Percentiles rank a stretch among this genome's conserved stretches.
These are phyloP conservation scores for Dipus sagitta DNA, from an alignment of 2,797 vertebrate species.

Conservation along the genomic window DNA sequence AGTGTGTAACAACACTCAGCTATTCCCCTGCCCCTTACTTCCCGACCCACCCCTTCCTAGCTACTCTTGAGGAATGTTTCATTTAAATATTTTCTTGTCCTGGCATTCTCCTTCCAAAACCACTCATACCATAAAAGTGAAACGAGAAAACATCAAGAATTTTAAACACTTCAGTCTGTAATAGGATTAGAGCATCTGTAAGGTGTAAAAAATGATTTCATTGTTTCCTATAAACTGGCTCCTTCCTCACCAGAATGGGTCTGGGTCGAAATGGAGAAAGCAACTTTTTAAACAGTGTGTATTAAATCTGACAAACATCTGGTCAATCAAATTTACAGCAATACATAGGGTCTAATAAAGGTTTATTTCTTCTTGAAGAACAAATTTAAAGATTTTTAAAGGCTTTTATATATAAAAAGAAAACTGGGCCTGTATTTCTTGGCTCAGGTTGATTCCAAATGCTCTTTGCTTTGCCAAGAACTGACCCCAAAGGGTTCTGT, in stretches of 20 bases:
- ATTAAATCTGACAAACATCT: slow-evolving; percentile 88
- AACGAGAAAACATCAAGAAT: slow-evolving; percentile 79
- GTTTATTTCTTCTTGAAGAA: slow-evolving; percentile 88
- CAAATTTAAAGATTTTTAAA: slow-evolving; percentile 85
- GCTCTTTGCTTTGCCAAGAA: slow-evolving; percentile 61
- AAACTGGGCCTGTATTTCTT: slow-evolving; percentile 79
- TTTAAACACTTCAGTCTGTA: slow-evolving; percentile 78
- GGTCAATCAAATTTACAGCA: slow-evolving; percentile 89
- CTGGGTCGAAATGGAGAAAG: slow-evolving; percentile 82
- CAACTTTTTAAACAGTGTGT: slow-evolving; percentile 78
- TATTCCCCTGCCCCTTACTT: neutral
- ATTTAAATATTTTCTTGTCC: slow-evolving; percentile 46
- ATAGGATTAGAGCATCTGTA: slow-evolving; percentile 85
- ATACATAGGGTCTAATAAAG: slow-evolving; percentile 87
- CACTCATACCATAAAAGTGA: slow-evolving; percentile 80
- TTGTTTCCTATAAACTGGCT: slow-evolving; percentile 83
- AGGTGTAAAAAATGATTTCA: slow-evolving; percentile 83
- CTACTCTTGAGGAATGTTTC: neutral
- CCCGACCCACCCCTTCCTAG: neutral
- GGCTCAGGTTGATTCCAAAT: slow-evolving; percentile 70
- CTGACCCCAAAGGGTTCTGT: slow-evolving; percentile 35
- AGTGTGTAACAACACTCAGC: neutral
- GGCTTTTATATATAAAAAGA: slow-evolving; percentile 73
- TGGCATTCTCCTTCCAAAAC: slow-evolving; percentile 50
- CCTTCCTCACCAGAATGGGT: slow-evolving; percentile 81